Evolutionary conservation across 1,140 invertebrate genomes (phyloP), one percentile per base, ranked within the genome.

Genomic region (Zaprionus camerounensis): DNA sequence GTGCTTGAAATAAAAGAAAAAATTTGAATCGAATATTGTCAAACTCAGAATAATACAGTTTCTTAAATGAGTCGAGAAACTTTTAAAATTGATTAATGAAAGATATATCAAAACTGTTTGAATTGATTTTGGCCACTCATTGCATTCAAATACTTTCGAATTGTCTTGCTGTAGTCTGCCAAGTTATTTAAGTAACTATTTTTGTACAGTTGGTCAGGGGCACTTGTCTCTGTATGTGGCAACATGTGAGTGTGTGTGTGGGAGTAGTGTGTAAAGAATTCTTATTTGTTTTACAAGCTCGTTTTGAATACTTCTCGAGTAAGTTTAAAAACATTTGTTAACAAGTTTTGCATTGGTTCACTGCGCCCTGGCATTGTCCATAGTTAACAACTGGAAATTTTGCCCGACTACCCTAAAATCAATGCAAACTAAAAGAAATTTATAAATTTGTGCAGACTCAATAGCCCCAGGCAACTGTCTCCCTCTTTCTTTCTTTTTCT

Each of bases 361-460:
- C 17, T 49, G 46, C 46, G 12, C 11, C 0, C 41, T 17, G n/a
- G 12, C 46, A 51, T 51, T 51, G 46, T 51, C 46, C 17, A 51
- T 51, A 51, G 46, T 51, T 51, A 51, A 51, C 9, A 24, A 51
- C 20, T 51, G 46, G 20, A 51, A 51, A 51, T 24, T 51, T 51
- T 20, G 12, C 12, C 20, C 46, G 20, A 51, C 20, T 51, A 13
- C 20, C 46, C 46, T 17, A 24, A 51, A 51, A 51, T 51, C 46
- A 51, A 24, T 51, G 20, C 46, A 51, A 51, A 24, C 46, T 51
- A 51, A 51, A 51, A 51, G 46, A 51, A 51, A 51, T 51, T 20
- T 51, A 51, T 51, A 51, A 51, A 51, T 51, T 51, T 51, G 20
- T 51, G 20, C 46, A 24, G 11, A 51, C 20, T 12, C 46, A 51